A percentile compares a stretch with the other conserved stretches of the same genome.
Conservation (phyloP, 2,113 vertebrate species). For the Gymnogyps californianus region DNA sequence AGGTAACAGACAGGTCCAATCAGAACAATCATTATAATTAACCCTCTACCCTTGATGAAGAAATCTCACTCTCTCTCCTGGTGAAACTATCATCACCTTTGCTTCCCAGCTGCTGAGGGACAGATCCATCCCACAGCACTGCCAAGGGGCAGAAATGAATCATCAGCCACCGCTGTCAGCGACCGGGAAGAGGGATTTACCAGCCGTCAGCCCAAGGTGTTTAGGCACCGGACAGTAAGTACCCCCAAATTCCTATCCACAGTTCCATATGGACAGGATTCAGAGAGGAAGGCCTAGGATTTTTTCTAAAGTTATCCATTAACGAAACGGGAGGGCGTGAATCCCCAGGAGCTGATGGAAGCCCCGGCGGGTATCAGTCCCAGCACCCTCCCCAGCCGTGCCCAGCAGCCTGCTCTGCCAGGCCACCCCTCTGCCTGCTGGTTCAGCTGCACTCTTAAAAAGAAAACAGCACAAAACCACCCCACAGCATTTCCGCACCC, state of each 20-base stretch:
- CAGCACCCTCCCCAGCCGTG: not conserved
- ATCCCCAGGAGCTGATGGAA: not conserved
- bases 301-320: not conserved
- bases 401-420: not conserved
- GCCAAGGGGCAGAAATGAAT: not conserved
- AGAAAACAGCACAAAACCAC: not conserved
- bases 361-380: rapidly evolving
- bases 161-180: rapidly evolving
- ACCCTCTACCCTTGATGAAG: not conserved
- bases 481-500: not conserved
- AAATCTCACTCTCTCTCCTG: not conserved
- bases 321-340: not conserved
- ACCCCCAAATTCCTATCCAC: no score
- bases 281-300: not conserved
- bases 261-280: not conserved
- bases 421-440: no score
- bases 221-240: rapidly evolving
- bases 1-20: not conserved
- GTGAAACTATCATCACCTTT: not conserved
- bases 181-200: rapidly evolving
- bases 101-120: not conserved
- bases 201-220: no score
- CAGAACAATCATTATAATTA: not conserved
- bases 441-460: not conserved
- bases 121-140: not conserved